phyloP scores from a whole-genome alignment of 1,140 invertebrate species.

The Holotrichia oblita region DNA sequence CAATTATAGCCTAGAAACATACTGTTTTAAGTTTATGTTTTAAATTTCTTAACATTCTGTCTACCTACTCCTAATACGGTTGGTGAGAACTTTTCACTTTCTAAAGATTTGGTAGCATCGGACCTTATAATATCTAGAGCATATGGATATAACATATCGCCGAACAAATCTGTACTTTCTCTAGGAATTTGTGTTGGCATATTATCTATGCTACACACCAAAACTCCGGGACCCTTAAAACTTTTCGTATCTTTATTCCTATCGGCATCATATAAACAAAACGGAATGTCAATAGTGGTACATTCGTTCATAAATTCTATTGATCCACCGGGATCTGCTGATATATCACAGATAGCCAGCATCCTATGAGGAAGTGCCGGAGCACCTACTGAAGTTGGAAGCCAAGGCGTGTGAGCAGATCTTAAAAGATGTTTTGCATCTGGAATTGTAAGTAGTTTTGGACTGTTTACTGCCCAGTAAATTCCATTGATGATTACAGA shows the following conservation, averaged over 20 bases:
- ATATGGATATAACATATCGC: constrained; percentile 90
- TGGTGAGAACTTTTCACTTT: constrained; percentile 79
- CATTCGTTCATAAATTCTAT: constrained; percentile 99
- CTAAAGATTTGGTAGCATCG: constrained; percentile 84
- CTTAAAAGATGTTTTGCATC: constrained; percentile 95
- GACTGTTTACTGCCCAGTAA: constrained; percentile 97
- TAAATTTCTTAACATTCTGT: constrained; percentile 5
- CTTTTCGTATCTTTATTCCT: constrained; percentile 96
- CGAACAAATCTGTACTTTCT: constrained; percentile 98
- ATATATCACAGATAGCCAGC: constrained; percentile 96
- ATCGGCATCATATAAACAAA: constrained; percentile 98
- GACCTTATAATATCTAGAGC: constrained; percentile 90
- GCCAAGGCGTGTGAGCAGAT: constrained; percentile 90
- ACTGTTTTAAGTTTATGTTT: constrained; percentile 17
- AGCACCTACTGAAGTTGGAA: constrained; percentile 85
- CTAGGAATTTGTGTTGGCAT: constrained; percentile 99
- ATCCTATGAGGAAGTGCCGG: constrained; percentile 90
- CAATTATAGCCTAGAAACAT: constrained; percentile 86
- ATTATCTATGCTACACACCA: constrained; percentile 99
- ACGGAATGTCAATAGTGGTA: constrained; percentile 98
- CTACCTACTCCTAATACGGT: constrained; percentile 83
- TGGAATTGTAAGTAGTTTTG: constrained; percentile 95
- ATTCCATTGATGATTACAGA: constrained; percentile 98
- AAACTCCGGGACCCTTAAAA: constrained; percentile 94
- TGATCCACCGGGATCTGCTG: constrained; percentile 93